A percentile compares a stretch with the other conserved stretches of the same genome.
Evolutionary conservation across 1,140 invertebrate genomes (phyloP).

Genomic region (Euwallacea similis): DNA sequence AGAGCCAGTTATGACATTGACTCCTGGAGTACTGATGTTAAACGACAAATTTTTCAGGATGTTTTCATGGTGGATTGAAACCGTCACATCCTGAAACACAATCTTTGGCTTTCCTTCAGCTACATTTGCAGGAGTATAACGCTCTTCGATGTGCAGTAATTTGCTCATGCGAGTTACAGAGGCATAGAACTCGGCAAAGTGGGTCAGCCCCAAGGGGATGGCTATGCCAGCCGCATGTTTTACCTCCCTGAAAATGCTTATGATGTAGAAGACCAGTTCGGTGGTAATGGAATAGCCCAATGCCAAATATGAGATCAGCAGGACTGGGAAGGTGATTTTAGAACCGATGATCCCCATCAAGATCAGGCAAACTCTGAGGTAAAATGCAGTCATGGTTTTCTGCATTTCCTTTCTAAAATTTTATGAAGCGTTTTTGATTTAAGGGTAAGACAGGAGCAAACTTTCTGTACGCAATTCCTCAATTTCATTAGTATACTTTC

Average conservation of each 20-base stretch:
- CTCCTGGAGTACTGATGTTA: slow-evolving; percentile 58
- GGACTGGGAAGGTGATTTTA: slow-evolving; percentile 55
- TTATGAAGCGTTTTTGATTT: not conserved
- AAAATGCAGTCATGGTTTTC: slow-evolving; percentile 40
- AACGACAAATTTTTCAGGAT: slow-evolving; percentile 65
- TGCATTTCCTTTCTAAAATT: slow-evolving; percentile 44
- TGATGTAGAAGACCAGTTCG: slow-evolving; percentile 75
- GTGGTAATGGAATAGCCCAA: slow-evolving; percentile 70
- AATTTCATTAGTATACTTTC: too few species aligned
- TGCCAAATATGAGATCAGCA: slow-evolving; percentile 75
- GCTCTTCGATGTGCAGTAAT: slow-evolving; percentile 59
- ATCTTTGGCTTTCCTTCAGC: slow-evolving; percentile 65
- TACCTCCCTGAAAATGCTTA: slow-evolving; percentile 73
- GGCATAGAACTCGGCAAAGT: slow-evolving; percentile 28
- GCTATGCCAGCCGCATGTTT: slow-evolving; percentile 73
- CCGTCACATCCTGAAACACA: slow-evolving; percentile 66
- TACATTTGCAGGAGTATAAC: slow-evolving; percentile 15
- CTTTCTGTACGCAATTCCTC: too few species aligned
- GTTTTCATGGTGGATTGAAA: slow-evolving; percentile 46
- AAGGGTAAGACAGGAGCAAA: too few species aligned
- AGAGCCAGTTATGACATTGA: slow-evolving; percentile 73
- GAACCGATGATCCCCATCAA: slow-evolving; percentile 63
- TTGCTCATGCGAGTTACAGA: slow-evolving; percentile 39
- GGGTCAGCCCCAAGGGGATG: slow-evolving; percentile 63
- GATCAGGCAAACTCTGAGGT: slow-evolving; percentile 39